Base-by-base conservation (phyloP, 2,888 invertebrate genomes). In the Agrenia bidenticulata region DNA sequence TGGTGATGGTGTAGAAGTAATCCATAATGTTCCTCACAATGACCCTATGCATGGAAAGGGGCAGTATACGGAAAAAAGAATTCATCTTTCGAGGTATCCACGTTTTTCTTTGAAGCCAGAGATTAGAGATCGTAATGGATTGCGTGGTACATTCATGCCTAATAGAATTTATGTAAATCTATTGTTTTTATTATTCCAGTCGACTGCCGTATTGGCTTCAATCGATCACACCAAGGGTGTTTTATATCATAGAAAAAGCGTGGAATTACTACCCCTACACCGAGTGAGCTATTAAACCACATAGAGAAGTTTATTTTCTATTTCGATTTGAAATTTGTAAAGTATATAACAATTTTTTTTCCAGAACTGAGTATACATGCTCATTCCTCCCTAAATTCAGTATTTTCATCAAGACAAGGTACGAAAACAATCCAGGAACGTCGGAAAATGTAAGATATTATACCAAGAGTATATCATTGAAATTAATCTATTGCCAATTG, bases 201-300 rank as follows among this genome's bases (percentile, higher is more conserved):
- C 91, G 92, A 77, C 84, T 94, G 68, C 94, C 94, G 2, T 89
- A 89, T 79, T 95, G 93, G 93, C 83, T 94, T 61, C 91, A 92
- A 81, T 87, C 91, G 2, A 81, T 94, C 76, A 87, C 91, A 78
- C 94, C 94, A 72, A 88, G 89, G 80, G 88, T 94, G 79, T 94
- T 94, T 82, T 95, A 94, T 81, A 87, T 94, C 19, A 94, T 89
- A 64, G 94, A 94, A 81, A 94, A 93, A 79, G 92, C 94, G 15
- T 94, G 94, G 94, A 94, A 95, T 81, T 94, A 90, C 81, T 95
- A 92, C 82, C 94, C 94, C 13, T 92, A 86, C 49, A 58, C 58
- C 21, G 58, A 58, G 58, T 58, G 41, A 26, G 27, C 26, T 26
- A 53, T 27, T 32, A 77, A 94, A 94, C 21, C 86, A 90, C 60